Base-by-base conservation (phyloP, 1,140 invertebrate species). In the Aphidius gifuensis region DNA sequence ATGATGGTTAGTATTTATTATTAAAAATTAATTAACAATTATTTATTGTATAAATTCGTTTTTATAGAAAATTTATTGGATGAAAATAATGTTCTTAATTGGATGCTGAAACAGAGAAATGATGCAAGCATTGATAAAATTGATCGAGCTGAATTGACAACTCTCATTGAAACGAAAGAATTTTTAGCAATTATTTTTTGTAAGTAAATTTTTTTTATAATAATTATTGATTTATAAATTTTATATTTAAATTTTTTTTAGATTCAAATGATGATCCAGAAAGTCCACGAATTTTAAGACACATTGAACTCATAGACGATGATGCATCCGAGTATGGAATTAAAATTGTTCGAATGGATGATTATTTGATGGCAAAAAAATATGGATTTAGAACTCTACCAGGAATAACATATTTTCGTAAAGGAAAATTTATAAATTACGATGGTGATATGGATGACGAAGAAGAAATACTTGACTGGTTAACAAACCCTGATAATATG, bases 401-500 rank as follows among this genome's bases (percentile, higher is more conserved):
- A 1, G 93, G 93, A 1, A 87, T 96, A 2, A 92, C 92, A 9
- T 96, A 94, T 71, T 96, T 96, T 81, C 85, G 93, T 44, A 94
- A 94, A 79, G 91, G 87, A 50, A 96, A 96, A 80, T 87, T 87
- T 53, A 93, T 96, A 9, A 94, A 94, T 74, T 96, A 95, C 72
- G 92, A 94, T 72, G 94, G 93, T 23, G 93, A 96, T 69, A 90
- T 95, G 50, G 92, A 94, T 67, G 93, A 96, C 71, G 94, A 96
- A 73, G 93, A 96, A 77, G 93, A 96, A 79, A 86, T 97, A 38
- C 82, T 97, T 6, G 94, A 97, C 74, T 97, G 93, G 93, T 74
- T 97, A 8, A 96, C 93, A 0, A 91, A 93, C 74, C 93, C 94
- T 1, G 91, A 93, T 69, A 96, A 96, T 69, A 95, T 97, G 93